phyloP scores from a whole-genome alignment of 2,888 invertebrate genomes.

The Eupithecia vulgata region DNA sequence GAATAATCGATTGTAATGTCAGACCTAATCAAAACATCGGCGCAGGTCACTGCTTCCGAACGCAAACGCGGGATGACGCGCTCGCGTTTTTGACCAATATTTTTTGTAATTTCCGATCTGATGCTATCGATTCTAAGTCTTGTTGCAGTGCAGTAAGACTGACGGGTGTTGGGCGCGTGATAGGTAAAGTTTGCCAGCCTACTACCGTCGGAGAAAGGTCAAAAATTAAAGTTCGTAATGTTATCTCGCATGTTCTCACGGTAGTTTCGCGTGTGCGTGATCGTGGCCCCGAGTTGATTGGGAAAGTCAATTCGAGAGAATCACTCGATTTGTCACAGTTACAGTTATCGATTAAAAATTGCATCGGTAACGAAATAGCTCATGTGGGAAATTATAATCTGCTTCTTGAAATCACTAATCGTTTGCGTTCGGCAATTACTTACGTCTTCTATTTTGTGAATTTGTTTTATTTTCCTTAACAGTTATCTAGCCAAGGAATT shows the following conservation, averaged over 20 bases:
- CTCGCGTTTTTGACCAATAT: conserved; percentile 61
- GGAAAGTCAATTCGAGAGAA: conserved; percentile 65
- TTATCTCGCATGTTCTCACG: conserved; percentile 75
- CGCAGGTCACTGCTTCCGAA: conserved; percentile 80
- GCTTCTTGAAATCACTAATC: conserved; percentile 45
- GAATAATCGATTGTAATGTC: conserved; percentile 82
- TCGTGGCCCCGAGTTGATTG: conserved; percentile 60
- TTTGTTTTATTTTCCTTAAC: conserved; percentile 23
- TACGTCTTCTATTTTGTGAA: conserved; percentile 20
- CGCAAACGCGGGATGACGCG: conserved; percentile 77
- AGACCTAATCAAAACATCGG: conserved; percentile 81
- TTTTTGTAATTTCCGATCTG: conserved; percentile 31
- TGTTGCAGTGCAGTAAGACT: conserved; percentile 25
- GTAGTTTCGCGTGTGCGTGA: conserved; percentile 68
- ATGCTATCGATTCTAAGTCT: conserved; percentile 35
- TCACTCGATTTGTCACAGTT: conserved; percentile 70
- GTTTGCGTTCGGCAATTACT: conserved; percentile 34
- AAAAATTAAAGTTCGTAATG: conserved; percentile 69
- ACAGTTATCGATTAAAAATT: conserved; percentile 58
- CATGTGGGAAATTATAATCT: conserved; percentile 53
- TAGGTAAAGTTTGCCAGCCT: conserved; percentile 31
- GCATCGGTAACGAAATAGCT: conserved; percentile 52
- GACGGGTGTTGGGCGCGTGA: conserved; percentile 8
- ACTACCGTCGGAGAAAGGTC: conserved; percentile 69
- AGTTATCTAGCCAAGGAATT: not conserved